Conservation (phyloP, 2,888 invertebrate species). For the Girardia tigrina region DNA sequence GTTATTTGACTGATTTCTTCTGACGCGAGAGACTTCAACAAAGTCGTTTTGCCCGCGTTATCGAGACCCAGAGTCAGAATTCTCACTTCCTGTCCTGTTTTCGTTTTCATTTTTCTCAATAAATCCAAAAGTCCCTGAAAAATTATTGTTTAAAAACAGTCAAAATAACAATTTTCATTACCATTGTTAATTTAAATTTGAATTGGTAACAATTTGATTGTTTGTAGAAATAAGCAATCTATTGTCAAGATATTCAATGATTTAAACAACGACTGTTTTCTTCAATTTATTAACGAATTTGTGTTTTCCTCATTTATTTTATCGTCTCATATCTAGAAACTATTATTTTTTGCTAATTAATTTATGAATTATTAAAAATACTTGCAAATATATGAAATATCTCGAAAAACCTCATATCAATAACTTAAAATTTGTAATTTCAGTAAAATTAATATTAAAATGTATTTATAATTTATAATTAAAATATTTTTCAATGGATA, state of each 20-base stretch:
- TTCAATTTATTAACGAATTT: no score
- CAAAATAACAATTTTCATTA: background rate
- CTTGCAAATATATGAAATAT: no score
- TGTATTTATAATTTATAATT: no score
- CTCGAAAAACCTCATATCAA: no score
- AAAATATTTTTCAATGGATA: no score
- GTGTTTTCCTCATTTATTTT: no score
- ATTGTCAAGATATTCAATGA: background rate
- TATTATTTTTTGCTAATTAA: no score
- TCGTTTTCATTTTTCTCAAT: constrained; percentile 13
- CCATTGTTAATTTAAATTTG: background rate
- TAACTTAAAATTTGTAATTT: no score
- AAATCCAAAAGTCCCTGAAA: background rate
- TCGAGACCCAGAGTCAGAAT: background rate
- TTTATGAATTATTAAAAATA: no score
- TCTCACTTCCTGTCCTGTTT: background rate
- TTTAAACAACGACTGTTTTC: no score
- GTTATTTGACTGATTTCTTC: constrained; percentile 13
- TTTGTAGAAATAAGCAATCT: constrained; percentile 11
- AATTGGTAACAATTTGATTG: background rate
- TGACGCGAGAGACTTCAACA: background rate
- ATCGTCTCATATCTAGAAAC: no score
- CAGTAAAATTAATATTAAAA: no score
- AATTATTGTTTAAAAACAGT: background rate
- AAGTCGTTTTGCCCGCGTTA: background rate